A percentile compares a stretch with the other conserved stretches of the same genome.
These are phyloP conservation scores for Liparis tanakae DNA, from an alignment of 2,797 vertebrate species.

Conservation along the genomic window DNA sequence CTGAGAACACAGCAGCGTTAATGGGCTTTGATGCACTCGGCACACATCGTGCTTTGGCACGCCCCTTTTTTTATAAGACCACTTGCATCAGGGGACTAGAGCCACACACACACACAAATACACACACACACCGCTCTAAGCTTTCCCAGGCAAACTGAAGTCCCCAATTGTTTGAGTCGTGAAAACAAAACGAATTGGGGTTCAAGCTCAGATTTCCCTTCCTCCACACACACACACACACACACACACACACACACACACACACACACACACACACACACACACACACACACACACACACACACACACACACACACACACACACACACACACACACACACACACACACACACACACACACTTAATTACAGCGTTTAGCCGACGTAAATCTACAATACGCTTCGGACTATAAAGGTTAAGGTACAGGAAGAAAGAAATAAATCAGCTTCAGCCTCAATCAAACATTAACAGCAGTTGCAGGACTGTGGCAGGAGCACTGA, in stretches of 20 bases:
- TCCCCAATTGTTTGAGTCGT: constrained; percentile 26
- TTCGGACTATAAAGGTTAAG: constrained; percentile 25
- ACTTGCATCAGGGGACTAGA: neutral
- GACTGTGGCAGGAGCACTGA: constrained; percentile 9
- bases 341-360: neutral
- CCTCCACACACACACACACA: neutral
- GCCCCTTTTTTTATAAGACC: neutral
- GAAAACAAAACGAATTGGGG: constrained; percentile 6
- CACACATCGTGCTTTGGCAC: constrained; percentile 3
- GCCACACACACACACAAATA: constrained; percentile 9
- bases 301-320: neutral
- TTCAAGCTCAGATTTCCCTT: constrained; percentile 5
- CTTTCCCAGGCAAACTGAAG: constrained; percentile 19
- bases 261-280: neutral
- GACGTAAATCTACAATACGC: constrained; percentile 8
- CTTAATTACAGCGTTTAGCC: constrained; percentile 1
- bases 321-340: neutral
- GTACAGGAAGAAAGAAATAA: neutral
- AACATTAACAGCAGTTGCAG: constrained; percentile 20
- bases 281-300: neutral
- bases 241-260: neutral
- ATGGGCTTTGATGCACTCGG: constrained; percentile 2
- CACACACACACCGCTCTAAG: constrained; percentile 22
- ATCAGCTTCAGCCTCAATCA: constrained; percentile 38
- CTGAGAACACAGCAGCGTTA: constrained; percentile 11